These are phyloP conservation scores for Dreissena rostriformis DNA, from an alignment of 1,140 invertebrate genomes.

Conservation along the genomic window DNA sequence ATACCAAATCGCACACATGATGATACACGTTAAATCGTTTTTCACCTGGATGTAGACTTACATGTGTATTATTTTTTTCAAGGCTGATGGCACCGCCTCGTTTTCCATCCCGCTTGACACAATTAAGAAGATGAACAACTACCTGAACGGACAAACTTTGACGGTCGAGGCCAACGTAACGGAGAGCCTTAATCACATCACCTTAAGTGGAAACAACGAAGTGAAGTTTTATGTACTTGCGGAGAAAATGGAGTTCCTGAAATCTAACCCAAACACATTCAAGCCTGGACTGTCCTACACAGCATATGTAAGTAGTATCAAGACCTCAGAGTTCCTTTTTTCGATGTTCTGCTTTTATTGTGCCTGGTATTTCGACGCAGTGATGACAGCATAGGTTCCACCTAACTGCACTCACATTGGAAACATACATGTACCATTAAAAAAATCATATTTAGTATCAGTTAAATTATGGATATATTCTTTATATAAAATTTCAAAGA, in stretches of 20 bases:
- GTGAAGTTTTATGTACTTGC: constrained; percentile 63
- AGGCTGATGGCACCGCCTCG: constrained; percentile 70
- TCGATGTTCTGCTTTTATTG: no score
- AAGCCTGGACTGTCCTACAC: constrained; percentile 75
- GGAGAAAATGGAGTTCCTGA: constrained; percentile 70
- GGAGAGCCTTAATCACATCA: constrained; percentile 72
- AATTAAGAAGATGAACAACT: constrained; percentile 34
- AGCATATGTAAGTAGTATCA: constrained; percentile 70
- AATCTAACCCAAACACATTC: constrained; percentile 74
- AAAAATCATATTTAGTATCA: no score
- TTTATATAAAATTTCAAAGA: no score
- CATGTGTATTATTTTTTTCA: background rate
- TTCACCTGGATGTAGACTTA: no score
- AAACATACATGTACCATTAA: no score
- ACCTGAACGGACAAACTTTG: constrained; percentile 51
- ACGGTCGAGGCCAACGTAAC: constrained; percentile 72
- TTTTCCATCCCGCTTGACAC: constrained; percentile 64
- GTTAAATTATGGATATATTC: no score
- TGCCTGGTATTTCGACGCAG: no score
- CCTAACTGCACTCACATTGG: no score
- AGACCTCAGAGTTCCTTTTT: no score
- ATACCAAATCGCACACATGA: no score
- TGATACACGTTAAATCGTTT: no score
- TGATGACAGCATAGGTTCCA: no score
- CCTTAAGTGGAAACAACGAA: constrained; percentile 58